phyloP scores from a whole-genome alignment of 2,888 invertebrate species.

The Criorhina ranunculi region DNA sequence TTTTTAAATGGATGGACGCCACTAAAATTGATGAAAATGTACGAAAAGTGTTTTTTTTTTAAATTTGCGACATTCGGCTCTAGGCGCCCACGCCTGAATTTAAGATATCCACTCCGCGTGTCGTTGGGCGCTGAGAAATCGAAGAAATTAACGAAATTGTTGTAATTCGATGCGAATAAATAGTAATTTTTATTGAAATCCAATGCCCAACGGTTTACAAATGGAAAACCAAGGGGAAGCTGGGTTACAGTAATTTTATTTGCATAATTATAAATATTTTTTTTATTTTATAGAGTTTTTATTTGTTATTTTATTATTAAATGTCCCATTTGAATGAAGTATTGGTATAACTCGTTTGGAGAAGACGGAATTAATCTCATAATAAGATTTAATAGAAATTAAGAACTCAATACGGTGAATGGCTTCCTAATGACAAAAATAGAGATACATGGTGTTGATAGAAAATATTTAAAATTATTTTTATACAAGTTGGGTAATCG shows the following conservation, averaged over 20 bases:
- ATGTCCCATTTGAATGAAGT: conserved; percentile 52
- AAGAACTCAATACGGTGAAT: conserved; percentile 20
- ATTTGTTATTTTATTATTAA: conserved; percentile 32
- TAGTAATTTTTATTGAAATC: conserved; percentile 53
- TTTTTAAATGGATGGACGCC: not conserved
- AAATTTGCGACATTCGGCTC: conserved; percentile 38
- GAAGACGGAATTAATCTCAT: conserved; percentile 9
- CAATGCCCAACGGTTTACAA: conserved; percentile 43
- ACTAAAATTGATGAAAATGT: conserved; percentile 6
- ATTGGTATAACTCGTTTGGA: conserved; percentile 38
- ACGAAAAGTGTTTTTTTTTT: conserved; percentile 24
- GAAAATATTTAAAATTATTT: conserved; percentile 6
- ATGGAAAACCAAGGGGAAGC: conserved; percentile 41
- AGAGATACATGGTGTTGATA: conserved; percentile 27
- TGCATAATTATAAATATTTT: conserved; percentile 48
- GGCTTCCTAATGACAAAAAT: conserved; percentile 16
- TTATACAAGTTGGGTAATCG: not conserved
- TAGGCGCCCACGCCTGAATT: conserved; percentile 6
- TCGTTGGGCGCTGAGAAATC: conserved; percentile 27
- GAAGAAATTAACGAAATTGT: conserved; percentile 27
- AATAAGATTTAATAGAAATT: conserved; percentile 3
- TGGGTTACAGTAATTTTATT: conserved; percentile 60
- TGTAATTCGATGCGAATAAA: conserved; percentile 26
- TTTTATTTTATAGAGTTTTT: conserved; percentile 32
- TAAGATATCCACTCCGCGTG: not conserved